Evolutionary conservation across 2,797 vertebrate species (phyloP), one percentile per base, ranked within the genome.

Genomic region (Enteromius mattozi): DNA sequence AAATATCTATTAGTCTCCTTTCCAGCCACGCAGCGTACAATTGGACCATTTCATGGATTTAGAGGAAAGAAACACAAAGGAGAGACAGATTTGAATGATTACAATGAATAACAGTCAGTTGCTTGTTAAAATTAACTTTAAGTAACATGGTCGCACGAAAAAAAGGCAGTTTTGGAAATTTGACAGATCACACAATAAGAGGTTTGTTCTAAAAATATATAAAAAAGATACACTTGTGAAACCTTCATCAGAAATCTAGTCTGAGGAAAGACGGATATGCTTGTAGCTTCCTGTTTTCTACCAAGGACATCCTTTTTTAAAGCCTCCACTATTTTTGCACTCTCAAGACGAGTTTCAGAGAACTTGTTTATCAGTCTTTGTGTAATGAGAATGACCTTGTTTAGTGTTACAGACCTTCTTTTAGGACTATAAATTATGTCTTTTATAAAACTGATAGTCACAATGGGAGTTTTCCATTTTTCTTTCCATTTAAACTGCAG

Each of bases 251-350:
- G 56, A 65, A 21, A 72, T 45, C 19, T 65, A 13, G 54, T 76
- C 56, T 80, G 10, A 68, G 71, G 80, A 45, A 49, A 49, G 70
- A 79, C 47, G 51, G 82, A 79, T 82, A 65, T 80, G n/a, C 51
- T n/a, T 21, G 4, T 7, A 35, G 65, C 40, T 84, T 84, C 82
- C 82, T 84, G 82, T 79, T 79, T 84, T 84, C 65, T 35, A 47
- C 33, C 40, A 63, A 78, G 63, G 75, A 84, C 82, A 61, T 84
- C 82, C 82, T 84, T 21, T 45, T 68, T 27, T 27, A 76, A 45
- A 66, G 19, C 17, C 72, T 56, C 35, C 61, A 17, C 40, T 71
- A 71, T 78, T 79, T 63, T 79, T 79, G 70, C 66, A 14, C 54
- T 35, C 24, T 59, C 30, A 49, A 78, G 37, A 40, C 14, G 3